Conservation (phyloP, 1,140 invertebrate genomes). For the Drosophila punjabiensis region DNA sequence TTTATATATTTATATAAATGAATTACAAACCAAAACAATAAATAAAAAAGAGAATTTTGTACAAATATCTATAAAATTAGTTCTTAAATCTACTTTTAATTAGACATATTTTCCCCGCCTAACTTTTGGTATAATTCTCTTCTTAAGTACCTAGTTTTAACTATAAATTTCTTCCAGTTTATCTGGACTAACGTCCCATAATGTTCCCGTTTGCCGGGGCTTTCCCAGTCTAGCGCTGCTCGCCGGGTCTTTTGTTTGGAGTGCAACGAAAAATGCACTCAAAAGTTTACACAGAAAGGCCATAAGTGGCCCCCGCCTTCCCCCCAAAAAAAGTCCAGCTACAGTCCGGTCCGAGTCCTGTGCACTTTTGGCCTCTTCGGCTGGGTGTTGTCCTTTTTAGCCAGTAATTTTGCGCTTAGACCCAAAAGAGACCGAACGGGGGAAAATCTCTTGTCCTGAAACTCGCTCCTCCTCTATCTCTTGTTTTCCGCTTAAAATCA, state of each 20-base stretch:
- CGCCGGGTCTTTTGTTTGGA: conserved; percentile 75
- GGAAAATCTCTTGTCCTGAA: conserved; percentile 49
- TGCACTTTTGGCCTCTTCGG: conserved; percentile 13
- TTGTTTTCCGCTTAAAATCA: conserved; percentile 84
- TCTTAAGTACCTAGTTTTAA: not conserved
- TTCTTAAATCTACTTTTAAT: not conserved
- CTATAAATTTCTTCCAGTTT: conserved; percentile 9
- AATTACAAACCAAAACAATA: not conserved
- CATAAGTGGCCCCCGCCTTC: conserved; percentile 73
- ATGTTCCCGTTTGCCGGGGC: conserved; percentile 53
- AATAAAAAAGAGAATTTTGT: not conserved
- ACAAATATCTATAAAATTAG: not conserved
- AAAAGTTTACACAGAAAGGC: conserved; percentile 83
- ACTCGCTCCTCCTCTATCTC: conserved; percentile 57
- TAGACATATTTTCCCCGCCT: not conserved
- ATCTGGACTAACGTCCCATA: conserved; percentile 44
- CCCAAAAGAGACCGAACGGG: conserved; percentile 46
- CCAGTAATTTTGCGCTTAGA: conserved; percentile 80
- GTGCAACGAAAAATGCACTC: conserved; percentile 80
- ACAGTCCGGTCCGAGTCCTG: not conserved
- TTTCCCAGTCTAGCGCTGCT: conserved; percentile 32
- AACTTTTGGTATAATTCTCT: not conserved
- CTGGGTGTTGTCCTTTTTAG: conserved; percentile 53
- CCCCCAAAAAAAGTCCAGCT: conserved; percentile 1
- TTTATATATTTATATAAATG: not conserved